Base-by-base conservation (phyloP, 1,140 invertebrate genomes). In the Formica selysi region DNA sequence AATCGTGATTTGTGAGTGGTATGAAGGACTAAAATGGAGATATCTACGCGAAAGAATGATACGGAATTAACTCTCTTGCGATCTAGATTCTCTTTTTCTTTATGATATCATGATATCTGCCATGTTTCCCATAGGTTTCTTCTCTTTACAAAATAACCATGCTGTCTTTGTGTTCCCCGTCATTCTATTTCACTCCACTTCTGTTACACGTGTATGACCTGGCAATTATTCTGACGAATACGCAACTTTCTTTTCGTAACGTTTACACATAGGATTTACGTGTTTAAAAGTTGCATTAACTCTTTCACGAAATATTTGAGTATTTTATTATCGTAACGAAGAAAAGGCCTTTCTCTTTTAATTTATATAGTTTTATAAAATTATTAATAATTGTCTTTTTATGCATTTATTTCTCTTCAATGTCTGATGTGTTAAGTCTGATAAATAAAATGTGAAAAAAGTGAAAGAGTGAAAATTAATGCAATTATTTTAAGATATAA, bases 21-120 rank as follows among this genome's bases (percentile, higher is more conserved):
- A n/a, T 29, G 38, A 44, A 62, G 11, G 11, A 62, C 3, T n/a
- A 3, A 22, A 32, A 62, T 32, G 10, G 36, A 76, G 11, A 62
- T 26, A 6, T 16, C 38, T 44, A 76, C 13, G 3, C 10, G 36
- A 80, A 68, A 67, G 44, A 79, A 79, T 26, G 48, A 80, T 29
- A 19, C 16, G 48, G 11, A 81, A 71, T 81, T 81, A 41, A 71
- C 16, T 32, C 32, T 32, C 32, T 41, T 5, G 78, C 54, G 10
- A 81, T 36, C 65, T 29, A 59, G 36, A 71, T 81, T 5, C n/a
- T 59, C 13, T 57, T 3, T 80, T 10, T 22, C 11, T 22, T n/a
- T 68, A 16, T 11, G 26, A 26, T 26, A 2, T 41, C 48, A 7
- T 38, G n/a, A 29, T 51, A 38, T 29, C 32, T 38, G 22, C 36